phyloP scores from a whole-genome alignment of 2,797 vertebrate species.

The Dendrocincla fuliginosa region DNA sequence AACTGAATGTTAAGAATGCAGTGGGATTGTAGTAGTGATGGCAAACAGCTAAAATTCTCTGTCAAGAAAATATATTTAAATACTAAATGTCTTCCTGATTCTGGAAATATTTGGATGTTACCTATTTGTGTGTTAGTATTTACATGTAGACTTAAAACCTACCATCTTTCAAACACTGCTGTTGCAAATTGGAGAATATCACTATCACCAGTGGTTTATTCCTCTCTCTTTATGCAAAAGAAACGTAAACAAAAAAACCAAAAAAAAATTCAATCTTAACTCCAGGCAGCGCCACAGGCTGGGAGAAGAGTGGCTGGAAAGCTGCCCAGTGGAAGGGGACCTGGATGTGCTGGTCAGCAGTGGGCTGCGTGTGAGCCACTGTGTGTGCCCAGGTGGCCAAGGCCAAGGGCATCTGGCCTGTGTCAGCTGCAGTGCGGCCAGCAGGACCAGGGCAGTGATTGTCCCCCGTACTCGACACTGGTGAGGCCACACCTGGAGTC shows the following conservation, averaged over 20 bases:
- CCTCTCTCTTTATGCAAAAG: neutral
- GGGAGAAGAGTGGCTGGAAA: neutral
- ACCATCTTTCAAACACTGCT: neutral
- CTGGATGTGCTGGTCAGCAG: neutral
- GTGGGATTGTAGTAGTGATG: neutral
- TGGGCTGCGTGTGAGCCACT: neutral
- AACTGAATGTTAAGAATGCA: neutral
- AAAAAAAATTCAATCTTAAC: neutral
- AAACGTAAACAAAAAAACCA: neutral
- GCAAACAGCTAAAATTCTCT: neutral
- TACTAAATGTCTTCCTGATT: neutral
- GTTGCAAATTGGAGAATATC: neutral
- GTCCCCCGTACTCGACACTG: neutral
- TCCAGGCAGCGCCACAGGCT: neutral
- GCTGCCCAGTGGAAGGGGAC: neutral
- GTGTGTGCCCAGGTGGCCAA: fast-evolving
- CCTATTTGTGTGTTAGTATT: neutral
- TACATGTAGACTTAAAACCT: neutral
- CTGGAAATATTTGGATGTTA: neutral
- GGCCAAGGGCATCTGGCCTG: neutral
- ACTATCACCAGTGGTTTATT: neutral
- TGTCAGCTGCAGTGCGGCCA: neutral
- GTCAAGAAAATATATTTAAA: neutral
- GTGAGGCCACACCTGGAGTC: neutral
- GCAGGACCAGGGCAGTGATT: neutral